These are phyloP conservation scores for Amphibalanus amphitrite DNA, from an alignment of 1,140 invertebrate genomes.

Conservation along the genomic window DNA sequence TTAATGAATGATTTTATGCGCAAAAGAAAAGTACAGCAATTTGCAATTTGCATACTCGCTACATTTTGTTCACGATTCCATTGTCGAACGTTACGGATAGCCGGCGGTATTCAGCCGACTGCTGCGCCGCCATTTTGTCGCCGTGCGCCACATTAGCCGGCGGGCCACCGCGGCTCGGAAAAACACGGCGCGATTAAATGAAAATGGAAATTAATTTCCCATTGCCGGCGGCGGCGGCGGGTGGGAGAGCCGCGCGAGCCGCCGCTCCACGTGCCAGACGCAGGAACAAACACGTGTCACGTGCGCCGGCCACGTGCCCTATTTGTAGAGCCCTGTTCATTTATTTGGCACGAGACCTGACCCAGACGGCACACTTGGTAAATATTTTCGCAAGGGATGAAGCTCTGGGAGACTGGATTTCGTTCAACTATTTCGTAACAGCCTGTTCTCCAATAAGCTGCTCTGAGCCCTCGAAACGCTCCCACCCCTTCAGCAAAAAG, in stretches of 20 bases:
- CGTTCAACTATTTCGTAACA: too few relatives aligned
- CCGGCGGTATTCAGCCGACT: too few relatives aligned
- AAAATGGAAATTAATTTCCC: conserved; percentile 2
- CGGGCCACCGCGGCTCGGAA: neutral
- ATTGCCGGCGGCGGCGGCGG: neutral
- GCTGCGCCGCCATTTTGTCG: neutral
- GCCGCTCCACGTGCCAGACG: neutral
- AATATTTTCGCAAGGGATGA: neutral
- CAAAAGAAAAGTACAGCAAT: too few relatives aligned
- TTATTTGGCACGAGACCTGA: neutral
- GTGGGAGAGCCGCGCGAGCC: neutral
- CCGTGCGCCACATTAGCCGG: neutral
- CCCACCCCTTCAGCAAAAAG: too few relatives aligned
- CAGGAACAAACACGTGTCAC: neutral
- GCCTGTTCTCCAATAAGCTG: too few relatives aligned
- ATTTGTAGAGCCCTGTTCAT: neutral
- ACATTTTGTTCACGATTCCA: too few relatives aligned
- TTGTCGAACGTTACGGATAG: too few relatives aligned
- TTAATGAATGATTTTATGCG: too few relatives aligned
- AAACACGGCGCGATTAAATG: neutral
- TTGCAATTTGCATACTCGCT: too few relatives aligned
- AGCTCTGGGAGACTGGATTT: neutral
- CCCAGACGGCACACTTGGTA: neutral
- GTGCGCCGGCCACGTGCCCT: neutral
- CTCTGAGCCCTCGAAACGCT: too few relatives aligned